Conservation (phyloP, 2,797 vertebrate species). For the Hydrocynus forskahlii region DNA sequence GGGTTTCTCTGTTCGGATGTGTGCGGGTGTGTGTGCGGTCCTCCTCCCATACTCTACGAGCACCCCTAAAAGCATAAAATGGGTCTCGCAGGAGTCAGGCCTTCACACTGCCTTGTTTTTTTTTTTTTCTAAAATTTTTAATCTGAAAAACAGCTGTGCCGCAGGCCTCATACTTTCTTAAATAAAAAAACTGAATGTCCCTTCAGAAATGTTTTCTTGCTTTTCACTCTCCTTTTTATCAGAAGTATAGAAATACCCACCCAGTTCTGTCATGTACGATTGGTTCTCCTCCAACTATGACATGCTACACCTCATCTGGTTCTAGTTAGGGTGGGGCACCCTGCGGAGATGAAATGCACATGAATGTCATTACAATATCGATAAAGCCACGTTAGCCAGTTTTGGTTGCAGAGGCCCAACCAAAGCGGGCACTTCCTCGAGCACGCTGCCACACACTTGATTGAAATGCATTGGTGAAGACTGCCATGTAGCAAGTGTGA, state of each 20-base stretch:
- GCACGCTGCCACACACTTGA: constrained; percentile 43
- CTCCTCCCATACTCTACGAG: constrained; percentile 69
- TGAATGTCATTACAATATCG: constrained; percentile 82
- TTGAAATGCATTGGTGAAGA: neutral
- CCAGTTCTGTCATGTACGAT: constrained; percentile 87
- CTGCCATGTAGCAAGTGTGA: constrained; percentile 16
- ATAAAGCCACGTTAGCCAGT: constrained; percentile 75
- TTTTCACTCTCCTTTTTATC: constrained; percentile 84
- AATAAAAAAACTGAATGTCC: constrained; percentile 72
- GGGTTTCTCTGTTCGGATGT: constrained; percentile 21
- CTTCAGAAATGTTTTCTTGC: constrained; percentile 86
- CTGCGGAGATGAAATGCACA: constrained; percentile 80
- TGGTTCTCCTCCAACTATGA: constrained; percentile 93
- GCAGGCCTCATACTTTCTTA: constrained; percentile 78
- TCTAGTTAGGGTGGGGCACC: constrained; percentile 88
- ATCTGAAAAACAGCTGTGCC: constrained; percentile 84
- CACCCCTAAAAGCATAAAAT: constrained; percentile 71
- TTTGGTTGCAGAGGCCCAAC: constrained; percentile 62
- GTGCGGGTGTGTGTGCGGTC: constrained; percentile 69
- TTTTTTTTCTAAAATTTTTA: constrained; percentile 54
- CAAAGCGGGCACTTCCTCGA: constrained; percentile 56
- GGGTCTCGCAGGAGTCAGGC: constrained; percentile 67
- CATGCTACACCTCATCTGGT: constrained; percentile 89
- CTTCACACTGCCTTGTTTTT: constrained; percentile 65
- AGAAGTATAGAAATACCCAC: constrained; percentile 87